A percentile compares a stretch with the other conserved stretches of the same genome.
These are phyloP conservation scores for Pedionomus torquatus DNA, from an alignment of 2,113 vertebrate genomes.

Conservation along the genomic window DNA sequence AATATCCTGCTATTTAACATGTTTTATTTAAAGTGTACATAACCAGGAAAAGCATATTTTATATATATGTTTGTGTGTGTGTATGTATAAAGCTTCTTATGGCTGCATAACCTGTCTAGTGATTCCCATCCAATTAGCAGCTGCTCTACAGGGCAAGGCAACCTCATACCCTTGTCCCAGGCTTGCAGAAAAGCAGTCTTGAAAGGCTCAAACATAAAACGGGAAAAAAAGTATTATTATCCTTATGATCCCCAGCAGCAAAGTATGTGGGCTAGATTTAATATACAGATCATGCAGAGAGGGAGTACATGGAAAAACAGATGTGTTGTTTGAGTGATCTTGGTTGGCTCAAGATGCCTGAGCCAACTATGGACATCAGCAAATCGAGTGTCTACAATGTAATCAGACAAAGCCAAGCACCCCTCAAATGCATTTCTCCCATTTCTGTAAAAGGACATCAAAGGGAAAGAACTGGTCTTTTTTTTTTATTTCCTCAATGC, in stretches of 20 bases:
- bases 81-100: background rate
- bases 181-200: background rate
- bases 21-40: constrained; percentile 73
- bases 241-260: background rate
- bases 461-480: constrained; percentile 1
- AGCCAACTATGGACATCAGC: background rate
- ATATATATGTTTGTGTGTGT: background rate
- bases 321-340: background rate
- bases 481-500: background rate
- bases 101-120: background rate
- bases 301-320: background rate
- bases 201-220: background rate
- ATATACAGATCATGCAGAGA: background rate
- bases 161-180: background rate
- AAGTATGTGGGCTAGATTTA: background rate
- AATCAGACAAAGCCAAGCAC: background rate
- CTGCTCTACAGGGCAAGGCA: background rate
- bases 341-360: background rate
- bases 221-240: background rate
- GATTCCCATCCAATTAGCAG: background rate
- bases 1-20: constrained; percentile 73
- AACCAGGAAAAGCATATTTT: constrained; percentile 26
- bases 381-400: background rate
- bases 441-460: constrained; percentile 18
- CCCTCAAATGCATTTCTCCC: constrained; percentile 13